Conservation (phyloP, 1,140 invertebrate genomes). For the Pseudobourletiella spinata region DNA sequence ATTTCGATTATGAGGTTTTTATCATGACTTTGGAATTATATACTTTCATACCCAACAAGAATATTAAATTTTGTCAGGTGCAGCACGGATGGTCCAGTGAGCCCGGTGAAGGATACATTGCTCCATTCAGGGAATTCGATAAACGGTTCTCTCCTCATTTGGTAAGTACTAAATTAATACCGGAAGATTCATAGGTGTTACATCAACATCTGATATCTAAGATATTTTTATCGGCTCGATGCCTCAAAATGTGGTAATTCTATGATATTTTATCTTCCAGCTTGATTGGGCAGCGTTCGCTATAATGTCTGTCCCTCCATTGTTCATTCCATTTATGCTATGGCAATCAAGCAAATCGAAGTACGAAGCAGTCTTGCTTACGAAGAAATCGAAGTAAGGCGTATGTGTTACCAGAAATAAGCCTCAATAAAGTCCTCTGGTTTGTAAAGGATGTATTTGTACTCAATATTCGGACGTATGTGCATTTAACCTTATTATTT, state of each 20-base stretch:
- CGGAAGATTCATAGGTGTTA: neutral
- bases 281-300: constrained; percentile 94
- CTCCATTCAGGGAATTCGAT: constrained; percentile 91
- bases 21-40: no score
- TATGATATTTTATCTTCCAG: constrained; percentile 46
- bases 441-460: neutral
- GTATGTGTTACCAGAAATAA: neutral
- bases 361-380: constrained; percentile 55
- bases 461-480: neutral
- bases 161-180: constrained; percentile 46
- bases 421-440: neutral
- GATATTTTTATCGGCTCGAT: no score
- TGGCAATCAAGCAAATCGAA: constrained; percentile 93
- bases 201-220: no score
- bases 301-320: constrained; percentile 87
- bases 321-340: constrained; percentile 85
- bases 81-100: constrained; percentile 85
- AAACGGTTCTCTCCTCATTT: constrained; percentile 96
- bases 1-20: no score
- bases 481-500: constrained; percentile 1
- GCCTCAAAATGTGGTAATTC: no score
- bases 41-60: no score
- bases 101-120: constrained; percentile 92
- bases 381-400: constrained; percentile 31
- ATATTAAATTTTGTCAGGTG: no score